Evolutionary conservation across 2,797 vertebrate genomes (phyloP).

Genomic region (Mastacembelus armatus): DNA sequence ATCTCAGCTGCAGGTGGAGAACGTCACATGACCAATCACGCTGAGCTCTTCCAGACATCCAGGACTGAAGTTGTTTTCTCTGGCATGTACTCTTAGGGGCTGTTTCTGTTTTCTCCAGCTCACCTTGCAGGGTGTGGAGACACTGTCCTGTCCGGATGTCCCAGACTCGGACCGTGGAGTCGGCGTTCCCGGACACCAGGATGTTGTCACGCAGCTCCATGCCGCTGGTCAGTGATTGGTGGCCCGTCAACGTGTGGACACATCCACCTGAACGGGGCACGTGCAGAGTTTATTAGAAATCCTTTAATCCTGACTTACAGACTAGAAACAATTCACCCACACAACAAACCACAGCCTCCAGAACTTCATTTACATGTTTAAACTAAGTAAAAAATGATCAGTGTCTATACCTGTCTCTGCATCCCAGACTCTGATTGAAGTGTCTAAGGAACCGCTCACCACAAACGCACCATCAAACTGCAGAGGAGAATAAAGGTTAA

Average conservation of each 20-base stretch:
- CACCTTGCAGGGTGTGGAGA: conserved; percentile 96
- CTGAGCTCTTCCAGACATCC: too few species aligned
- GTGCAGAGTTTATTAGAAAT: neutral
- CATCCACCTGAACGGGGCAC: conserved; percentile 83
- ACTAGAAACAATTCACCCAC: too few species aligned
- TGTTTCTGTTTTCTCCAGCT: neutral
- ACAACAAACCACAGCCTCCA: too few species aligned
- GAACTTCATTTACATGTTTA: too few species aligned
- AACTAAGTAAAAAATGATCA: neutral
- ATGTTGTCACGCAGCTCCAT: conserved; percentile 96
- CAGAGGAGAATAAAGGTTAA: neutral
- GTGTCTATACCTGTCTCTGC: conserved; percentile 85
- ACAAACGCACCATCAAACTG: conserved; percentile 94
- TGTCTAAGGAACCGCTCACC: conserved; percentile 95
- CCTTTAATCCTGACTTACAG: too few species aligned
- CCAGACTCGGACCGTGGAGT: conserved; percentile 96
- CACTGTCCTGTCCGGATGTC: conserved; percentile 95
- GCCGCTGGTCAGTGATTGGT: conserved; percentile 95
- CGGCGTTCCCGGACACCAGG: conserved; percentile 94
- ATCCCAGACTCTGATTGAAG: conserved; percentile 95
- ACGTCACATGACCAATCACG: too few species aligned
- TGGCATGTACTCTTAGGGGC: neutral
- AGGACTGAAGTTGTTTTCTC: too few species aligned
- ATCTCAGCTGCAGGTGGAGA: too few species aligned
- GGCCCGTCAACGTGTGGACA: conserved; percentile 93